These are phyloP conservation scores for Syngnathus typhle DNA, from an alignment of 2,113 vertebrate genomes.

Conservation along the genomic window DNA sequence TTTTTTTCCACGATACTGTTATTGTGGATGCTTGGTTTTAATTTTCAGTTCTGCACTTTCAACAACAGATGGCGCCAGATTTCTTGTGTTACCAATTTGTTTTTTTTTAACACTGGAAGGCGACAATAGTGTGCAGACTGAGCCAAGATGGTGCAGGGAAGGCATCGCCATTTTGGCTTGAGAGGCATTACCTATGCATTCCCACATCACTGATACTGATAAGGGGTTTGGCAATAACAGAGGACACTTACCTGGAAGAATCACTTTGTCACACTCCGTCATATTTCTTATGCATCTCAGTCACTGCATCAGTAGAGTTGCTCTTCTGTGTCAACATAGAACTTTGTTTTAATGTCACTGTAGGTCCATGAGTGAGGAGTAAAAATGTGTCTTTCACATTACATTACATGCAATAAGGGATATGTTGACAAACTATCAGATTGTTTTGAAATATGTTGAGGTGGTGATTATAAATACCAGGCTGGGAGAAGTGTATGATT, in stretches of 20 bases:
- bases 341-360: constrained; percentile 7
- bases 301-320: neutral
- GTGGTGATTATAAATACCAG: constrained; percentile 14
- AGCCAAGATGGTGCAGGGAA: neutral
- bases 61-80: constrained; percentile 44
- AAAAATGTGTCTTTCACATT: constrained; percentile 3
- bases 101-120: neutral
- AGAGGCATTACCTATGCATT: constrained; percentile 70
- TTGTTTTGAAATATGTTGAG: constrained; percentile 19
- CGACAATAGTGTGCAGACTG: neutral
- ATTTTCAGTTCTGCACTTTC: constrained; percentile 6
- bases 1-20: constrained; percentile 34
- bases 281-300: constrained; percentile 26
- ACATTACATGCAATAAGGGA: constrained; percentile 53
- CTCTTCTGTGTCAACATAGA: neutral
- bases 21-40: neutral
- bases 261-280: constrained; percentile 6
- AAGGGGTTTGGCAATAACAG: constrained; percentile 69
- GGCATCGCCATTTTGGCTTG: constrained; percentile 17
- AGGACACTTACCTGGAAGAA: constrained; percentile 18
- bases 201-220: constrained; percentile 45
- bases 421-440: constrained; percentile 14
- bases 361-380: constrained; percentile 3
- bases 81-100: neutral
- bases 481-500: constrained; percentile 18